A percentile compares a stretch with the other conserved stretches of the same genome.
These are phyloP conservation scores for Columba guinea DNA, from an alignment of 2,797 vertebrate genomes.

Conservation along the genomic window DNA sequence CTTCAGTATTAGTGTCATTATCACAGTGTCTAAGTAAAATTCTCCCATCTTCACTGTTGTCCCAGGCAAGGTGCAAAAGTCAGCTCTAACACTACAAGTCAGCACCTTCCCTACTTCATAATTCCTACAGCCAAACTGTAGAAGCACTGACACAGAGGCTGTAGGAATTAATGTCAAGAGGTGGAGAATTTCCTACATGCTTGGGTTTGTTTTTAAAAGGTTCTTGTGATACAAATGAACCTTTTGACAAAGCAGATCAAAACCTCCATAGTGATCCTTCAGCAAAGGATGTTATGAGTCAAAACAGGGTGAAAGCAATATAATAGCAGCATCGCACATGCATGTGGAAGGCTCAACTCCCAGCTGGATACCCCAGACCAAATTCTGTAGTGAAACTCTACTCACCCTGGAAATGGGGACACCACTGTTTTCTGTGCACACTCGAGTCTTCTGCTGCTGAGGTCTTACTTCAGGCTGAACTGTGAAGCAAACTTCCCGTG, in stretches of 20 bases:
- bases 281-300: not conserved
- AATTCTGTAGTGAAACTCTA: not conserved
- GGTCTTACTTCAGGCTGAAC: not conserved
- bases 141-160: not conserved
- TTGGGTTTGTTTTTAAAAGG: not conserved
- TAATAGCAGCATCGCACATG: fast-evolving
- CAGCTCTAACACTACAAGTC: not conserved
- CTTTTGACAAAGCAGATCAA: not conserved
- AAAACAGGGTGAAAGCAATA: not conserved
- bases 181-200: fast-evolving
- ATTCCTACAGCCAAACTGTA: not conserved
- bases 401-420: not conserved
- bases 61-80: not conserved
- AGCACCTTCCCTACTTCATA: too few species aligned
- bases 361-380: not conserved
- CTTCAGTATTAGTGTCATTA: fast-evolving
- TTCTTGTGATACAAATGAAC: not conserved
- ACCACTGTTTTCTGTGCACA: not conserved
- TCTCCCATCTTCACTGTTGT: not conserved
- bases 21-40: not conserved
- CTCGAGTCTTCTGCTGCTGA: not conserved
- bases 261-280: not conserved
- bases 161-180: not conserved
- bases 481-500: not conserved
- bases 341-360: not conserved